Evolutionary conservation across 2,113 vertebrate genomes (phyloP).

Genomic region (Ciconia maguari): DNA sequence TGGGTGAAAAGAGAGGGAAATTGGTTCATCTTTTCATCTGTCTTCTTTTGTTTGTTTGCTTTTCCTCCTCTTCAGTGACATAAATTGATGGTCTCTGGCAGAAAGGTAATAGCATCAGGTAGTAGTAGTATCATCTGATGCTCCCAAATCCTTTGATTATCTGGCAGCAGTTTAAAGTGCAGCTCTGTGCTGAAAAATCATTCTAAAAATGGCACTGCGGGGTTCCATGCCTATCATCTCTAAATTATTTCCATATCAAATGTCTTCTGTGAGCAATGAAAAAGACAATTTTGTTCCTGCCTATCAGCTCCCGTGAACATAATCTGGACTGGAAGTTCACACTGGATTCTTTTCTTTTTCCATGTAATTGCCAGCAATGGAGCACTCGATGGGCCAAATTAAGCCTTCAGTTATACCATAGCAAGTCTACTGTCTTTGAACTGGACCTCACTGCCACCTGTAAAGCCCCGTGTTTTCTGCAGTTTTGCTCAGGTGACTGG

Average conservation of each 20-base stretch:
- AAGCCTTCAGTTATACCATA: background rate
- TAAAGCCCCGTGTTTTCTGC: background rate
- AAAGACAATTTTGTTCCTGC: conserved; percentile 7
- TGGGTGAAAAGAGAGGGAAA: conserved; percentile 9
- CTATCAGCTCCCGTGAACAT: background rate
- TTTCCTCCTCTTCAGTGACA: background rate
- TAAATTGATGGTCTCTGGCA: background rate
- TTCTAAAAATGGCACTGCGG: background rate
- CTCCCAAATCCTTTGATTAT: background rate
- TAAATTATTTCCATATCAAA: conserved; percentile 37
- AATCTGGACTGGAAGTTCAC: background rate
- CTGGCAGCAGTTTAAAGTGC: background rate
- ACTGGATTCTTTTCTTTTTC: background rate
- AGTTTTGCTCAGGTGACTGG: background rate
- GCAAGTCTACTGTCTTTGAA: background rate
- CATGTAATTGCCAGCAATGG: background rate
- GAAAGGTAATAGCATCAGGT: background rate
- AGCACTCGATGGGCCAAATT: background rate
- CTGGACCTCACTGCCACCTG: background rate
- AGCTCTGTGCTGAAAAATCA: background rate
- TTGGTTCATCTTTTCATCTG: background rate
- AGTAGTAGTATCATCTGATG: background rate
- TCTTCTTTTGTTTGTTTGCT: background rate
- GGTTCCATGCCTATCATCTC: background rate
- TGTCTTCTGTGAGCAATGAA: background rate